A percentile compares a stretch with the other conserved stretches of the same genome.
These are phyloP conservation scores for Fistularia tabacaria DNA, from an alignment of 2,797 vertebrate genomes.

Conservation along the genomic window DNA sequence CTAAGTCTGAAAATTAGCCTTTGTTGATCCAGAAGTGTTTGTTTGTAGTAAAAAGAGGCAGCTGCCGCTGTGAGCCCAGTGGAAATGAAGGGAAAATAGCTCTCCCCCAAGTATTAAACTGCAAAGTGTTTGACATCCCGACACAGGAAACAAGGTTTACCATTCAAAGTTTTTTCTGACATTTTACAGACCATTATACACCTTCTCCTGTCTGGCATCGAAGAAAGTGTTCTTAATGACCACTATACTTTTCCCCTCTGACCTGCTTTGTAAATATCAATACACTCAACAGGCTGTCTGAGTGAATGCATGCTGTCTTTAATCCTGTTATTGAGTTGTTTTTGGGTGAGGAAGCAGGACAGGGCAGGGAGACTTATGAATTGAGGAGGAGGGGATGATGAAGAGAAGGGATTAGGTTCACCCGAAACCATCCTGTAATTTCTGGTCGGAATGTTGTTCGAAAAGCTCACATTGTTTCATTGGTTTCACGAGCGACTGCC, in stretches of 20 bases:
- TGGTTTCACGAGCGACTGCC: conserved; percentile 53
- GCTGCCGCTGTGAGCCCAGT: conserved; percentile 26
- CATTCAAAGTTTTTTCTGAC: background rate
- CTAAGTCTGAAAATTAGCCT: conserved; percentile 33
- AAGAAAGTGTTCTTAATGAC: conserved; percentile 34
- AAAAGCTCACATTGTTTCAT: conserved; percentile 45
- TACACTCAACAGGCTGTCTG: conserved; percentile 27
- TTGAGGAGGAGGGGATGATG: conserved; percentile 6
- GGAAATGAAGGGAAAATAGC: conserved; percentile 39
- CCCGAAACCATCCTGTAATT: conserved; percentile 22
- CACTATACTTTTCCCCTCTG: conserved; percentile 29
- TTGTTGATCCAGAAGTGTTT: conserved; percentile 37
- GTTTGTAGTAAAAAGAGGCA: conserved; percentile 36
- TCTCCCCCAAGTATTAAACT: conserved; percentile 15
- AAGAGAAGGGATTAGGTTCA: conserved; percentile 11
- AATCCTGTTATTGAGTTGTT: conserved; percentile 57
- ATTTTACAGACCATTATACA: conserved; percentile 20
- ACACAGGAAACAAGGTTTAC: conserved; percentile 48
- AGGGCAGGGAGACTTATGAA: conserved; percentile 12
- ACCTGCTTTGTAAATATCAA: conserved; percentile 46
- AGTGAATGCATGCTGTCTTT: conserved; percentile 32
- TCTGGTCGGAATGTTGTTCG: conserved; percentile 30
- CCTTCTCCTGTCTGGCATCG: conserved; percentile 44
- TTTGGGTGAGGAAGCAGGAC: conserved; percentile 28
- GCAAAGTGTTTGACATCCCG: conserved; percentile 25